Percentiles rank a stretch among this genome's conserved stretches.
Conservation (phyloP, 2,113 vertebrate species). For the Tupaia chinensis region DNA sequence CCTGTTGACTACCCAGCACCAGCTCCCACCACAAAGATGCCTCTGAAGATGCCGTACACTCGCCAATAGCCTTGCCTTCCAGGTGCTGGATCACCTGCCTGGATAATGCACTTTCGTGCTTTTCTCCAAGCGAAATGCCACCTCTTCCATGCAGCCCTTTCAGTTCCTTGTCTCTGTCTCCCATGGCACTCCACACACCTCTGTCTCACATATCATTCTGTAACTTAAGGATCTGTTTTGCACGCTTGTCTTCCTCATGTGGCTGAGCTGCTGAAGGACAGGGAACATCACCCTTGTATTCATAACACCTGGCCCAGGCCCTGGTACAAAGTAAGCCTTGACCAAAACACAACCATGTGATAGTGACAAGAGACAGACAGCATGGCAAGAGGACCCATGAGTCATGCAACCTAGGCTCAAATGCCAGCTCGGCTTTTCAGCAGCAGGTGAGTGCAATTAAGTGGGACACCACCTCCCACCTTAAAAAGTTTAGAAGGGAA, state of each 20-base stretch:
- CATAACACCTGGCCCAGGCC: background rate
- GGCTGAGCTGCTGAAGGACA: conserved; percentile 11
- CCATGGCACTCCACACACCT: background rate
- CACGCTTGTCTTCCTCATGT: background rate
- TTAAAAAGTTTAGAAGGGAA: background rate
- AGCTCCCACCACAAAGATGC: background rate
- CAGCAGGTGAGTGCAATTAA: background rate
- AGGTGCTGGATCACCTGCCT: background rate
- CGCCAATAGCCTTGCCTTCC: background rate
- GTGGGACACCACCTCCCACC: background rate
- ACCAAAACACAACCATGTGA: background rate
- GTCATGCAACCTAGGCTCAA: background rate
- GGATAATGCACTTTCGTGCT: background rate
- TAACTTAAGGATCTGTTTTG: background rate
- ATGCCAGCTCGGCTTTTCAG: background rate
- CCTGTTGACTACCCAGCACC: background rate
- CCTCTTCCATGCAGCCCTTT: rapidly evolving
- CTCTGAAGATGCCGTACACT: rapidly evolving
- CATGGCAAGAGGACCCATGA: background rate
- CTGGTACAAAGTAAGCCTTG: background rate
- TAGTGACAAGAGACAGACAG: background rate
- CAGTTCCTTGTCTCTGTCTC: background rate
- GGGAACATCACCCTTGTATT: background rate
- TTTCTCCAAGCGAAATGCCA: background rate
- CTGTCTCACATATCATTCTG: rapidly evolving